Percentiles rank a stretch among this genome's conserved stretches.
phyloP scores from a whole-genome alignment of 2,888 invertebrate genomes.

The Terebella lapidaria region DNA sequence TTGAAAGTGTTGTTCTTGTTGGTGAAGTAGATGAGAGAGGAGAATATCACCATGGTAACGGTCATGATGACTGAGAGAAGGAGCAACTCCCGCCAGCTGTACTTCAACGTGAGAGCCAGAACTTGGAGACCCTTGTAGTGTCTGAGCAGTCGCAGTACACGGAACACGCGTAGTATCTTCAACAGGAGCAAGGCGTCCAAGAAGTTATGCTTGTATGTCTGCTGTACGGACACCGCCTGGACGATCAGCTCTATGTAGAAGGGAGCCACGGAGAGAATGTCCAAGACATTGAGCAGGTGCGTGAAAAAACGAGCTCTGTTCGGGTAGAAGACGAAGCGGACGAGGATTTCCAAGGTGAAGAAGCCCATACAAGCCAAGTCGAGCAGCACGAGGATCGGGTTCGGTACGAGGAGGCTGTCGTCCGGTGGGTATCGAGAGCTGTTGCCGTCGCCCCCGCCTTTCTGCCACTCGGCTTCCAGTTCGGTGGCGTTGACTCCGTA shows the following conservation, averaged over 20 bases:
- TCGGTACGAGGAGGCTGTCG: too few species aligned
- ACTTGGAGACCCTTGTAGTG: constrained; percentile 48
- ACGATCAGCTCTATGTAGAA: constrained; percentile 42
- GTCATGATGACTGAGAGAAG: constrained; percentile 46
- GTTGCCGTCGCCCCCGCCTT: too few species aligned
- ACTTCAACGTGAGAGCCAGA: constrained; percentile 45
- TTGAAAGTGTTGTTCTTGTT: constrained; percentile 31
- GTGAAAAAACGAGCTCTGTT: constrained; percentile 39
- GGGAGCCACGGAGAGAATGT: constrained; percentile 42
- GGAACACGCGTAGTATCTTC: constrained; percentile 41
- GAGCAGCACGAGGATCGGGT: too few species aligned
- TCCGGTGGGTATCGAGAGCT: too few species aligned
- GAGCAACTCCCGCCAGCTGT: constrained; percentile 46
- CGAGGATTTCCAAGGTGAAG: constrained; percentile 44
- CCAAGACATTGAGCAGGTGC: constrained; percentile 43
- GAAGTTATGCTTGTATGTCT: constrained; percentile 30
- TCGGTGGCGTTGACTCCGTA: not conserved
- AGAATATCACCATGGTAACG: constrained; percentile 49
- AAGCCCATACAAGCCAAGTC: constrained; percentile 21
- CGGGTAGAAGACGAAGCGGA: constrained; percentile 40
- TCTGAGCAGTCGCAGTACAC: constrained; percentile 43
- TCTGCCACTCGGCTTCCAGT: not conserved
- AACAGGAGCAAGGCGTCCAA: constrained; percentile 44
- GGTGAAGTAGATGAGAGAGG: constrained; percentile 46
- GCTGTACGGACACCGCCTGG: constrained; percentile 30